Percentiles rank a stretch among this genome's conserved stretches.
phyloP scores from a whole-genome alignment of 2,888 invertebrate species.

The Agrilus biguttatus region DNA sequence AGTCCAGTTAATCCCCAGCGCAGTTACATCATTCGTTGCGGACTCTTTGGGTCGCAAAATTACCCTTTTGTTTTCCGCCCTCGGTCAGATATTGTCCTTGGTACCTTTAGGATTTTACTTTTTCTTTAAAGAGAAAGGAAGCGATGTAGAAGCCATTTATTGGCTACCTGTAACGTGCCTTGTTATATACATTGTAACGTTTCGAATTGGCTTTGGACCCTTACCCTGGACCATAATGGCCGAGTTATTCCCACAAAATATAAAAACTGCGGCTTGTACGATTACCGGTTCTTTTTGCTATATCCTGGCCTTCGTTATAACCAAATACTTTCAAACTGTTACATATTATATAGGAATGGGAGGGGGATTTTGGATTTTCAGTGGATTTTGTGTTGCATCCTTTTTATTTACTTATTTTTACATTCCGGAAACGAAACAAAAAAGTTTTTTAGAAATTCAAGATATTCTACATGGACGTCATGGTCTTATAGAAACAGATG shows the following conservation, averaged over 20 bases:
- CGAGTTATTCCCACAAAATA: constrained; percentile 65
- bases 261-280: constrained; percentile 57
- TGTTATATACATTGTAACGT: constrained; percentile 55
- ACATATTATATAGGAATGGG: constrained; percentile 40
- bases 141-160: constrained; percentile 33
- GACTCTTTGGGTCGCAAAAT: constrained; percentile 59
- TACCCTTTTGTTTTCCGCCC: constrained; percentile 52
- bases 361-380: constrained; percentile 55
- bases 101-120: constrained; percentile 47
- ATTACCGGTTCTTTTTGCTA: constrained; percentile 65
- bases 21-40: constrained; percentile 54
- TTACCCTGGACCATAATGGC: constrained; percentile 69
- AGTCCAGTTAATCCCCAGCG: constrained; percentile 59
- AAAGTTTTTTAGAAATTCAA: constrained; percentile 66
- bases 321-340: constrained; percentile 52
- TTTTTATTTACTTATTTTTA: constrained; percentile 56
- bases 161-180: constrained; percentile 56
- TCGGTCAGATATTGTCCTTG: constrained; percentile 48
- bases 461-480: constrained; percentile 40
- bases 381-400: constrained; percentile 37
- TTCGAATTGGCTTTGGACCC: constrained; percentile 61
- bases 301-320: constrained; percentile 59
- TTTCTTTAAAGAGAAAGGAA: constrained; percentile 34
- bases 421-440: constrained; percentile 75
- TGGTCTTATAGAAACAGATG: not conserved